Evolutionary conservation across 2,888 invertebrate genomes (phyloP).

Genomic region (Glyphotaelius pellucidus): DNA sequence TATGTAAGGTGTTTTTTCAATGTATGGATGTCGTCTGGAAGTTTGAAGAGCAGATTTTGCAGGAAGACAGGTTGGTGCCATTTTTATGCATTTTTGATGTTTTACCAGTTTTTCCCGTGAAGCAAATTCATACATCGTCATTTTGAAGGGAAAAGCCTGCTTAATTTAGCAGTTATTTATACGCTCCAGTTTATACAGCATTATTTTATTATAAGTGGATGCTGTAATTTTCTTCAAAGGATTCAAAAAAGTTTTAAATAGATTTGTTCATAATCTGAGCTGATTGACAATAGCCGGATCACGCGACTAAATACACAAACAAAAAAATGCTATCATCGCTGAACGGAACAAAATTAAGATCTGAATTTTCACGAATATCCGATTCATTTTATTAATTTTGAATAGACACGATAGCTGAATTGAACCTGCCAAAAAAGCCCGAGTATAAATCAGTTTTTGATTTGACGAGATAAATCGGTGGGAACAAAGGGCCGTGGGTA

Average conservation of each 20-base stretch:
- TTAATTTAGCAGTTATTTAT: no score
- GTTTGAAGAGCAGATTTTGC: no score
- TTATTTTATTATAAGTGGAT: background rate
- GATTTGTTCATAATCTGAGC: no score
- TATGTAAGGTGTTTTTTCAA: no score
- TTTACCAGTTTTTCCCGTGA: no score
- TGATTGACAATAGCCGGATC: background rate
- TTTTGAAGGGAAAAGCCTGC: no score
- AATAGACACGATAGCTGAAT: conserved; percentile 44
- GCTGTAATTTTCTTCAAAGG: background rate
- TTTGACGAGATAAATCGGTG: conserved; percentile 48
- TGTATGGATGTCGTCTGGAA: no score
- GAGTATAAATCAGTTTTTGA: conserved; percentile 46
- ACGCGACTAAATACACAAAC: background rate
- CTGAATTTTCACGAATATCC: conserved; percentile 16
- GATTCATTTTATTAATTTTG: conserved; percentile 43
- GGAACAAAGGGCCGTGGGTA: conserved; percentile 27
- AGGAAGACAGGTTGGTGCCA: no score
- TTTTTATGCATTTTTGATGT: no score
- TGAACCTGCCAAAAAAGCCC: conserved; percentile 38
- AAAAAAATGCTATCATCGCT: background rate
- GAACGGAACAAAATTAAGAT: background rate
- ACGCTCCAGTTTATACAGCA: no score
- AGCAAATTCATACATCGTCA: no score
- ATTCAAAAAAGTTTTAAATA: background rate